A percentile compares a stretch with the other conserved stretches of the same genome.
Evolutionary conservation across 2,888 invertebrate species (phyloP).

Genomic region (Drosophila mimetica): DNA sequence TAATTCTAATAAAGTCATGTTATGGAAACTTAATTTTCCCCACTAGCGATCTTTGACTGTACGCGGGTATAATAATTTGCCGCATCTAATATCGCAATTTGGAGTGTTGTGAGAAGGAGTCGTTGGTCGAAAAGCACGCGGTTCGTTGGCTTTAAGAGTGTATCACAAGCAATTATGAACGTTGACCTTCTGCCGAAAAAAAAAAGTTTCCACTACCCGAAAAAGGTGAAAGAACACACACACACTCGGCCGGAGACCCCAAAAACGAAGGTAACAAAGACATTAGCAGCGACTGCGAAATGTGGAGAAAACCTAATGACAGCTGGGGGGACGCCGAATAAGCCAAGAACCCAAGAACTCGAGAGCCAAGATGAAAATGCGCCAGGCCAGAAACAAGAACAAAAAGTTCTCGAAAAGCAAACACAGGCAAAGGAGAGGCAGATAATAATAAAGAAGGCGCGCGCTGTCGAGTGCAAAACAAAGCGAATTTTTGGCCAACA

Average conservation of each 20-base stretch:
- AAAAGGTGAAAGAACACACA: constrained; percentile 72
- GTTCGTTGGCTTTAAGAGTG: constrained; percentile 51
- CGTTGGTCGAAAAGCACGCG: constrained; percentile 19
- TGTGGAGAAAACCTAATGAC: constrained; percentile 43
- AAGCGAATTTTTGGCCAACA: constrained; percentile 53
- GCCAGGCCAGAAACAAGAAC: constrained; percentile 34
- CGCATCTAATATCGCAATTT: constrained; percentile 50
- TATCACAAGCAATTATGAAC: constrained; percentile 64
- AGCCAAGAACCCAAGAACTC: constrained; percentile 10
- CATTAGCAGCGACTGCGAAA: constrained; percentile 15
- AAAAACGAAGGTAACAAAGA: constrained; percentile 38
- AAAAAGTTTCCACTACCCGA: constrained; percentile 54
- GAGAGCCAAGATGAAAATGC: constrained; percentile 40
- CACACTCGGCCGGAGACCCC: constrained; percentile 22
- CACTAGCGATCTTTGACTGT: constrained; percentile 12
- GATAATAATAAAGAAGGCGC: constrained; percentile 35
- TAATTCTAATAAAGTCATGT: background rate
- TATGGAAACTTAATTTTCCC: background rate
- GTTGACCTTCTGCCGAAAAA: constrained; percentile 71
- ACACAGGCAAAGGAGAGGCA: constrained; percentile 50
- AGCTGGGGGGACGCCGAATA: constrained; percentile 22
- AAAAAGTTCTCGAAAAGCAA: constrained; percentile 48
- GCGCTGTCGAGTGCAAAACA: constrained; percentile 37
- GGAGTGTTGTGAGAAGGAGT: constrained; percentile 14
- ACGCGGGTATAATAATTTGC: constrained; percentile 30